Conservation (phyloP, 2,113 vertebrate genomes). For the Coturnix japonica region DNA sequence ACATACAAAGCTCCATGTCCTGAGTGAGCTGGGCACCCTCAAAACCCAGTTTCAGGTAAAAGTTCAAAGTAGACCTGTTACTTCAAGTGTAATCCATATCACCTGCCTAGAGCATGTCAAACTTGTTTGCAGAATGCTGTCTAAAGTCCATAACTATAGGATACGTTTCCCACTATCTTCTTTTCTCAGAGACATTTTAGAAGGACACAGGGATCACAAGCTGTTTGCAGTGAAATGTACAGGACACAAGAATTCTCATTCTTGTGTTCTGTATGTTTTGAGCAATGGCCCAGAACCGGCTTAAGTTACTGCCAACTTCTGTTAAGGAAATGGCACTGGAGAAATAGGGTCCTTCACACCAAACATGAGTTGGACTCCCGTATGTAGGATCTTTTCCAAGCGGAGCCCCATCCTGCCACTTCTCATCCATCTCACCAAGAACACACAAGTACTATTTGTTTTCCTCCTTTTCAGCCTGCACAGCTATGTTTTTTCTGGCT, state of each 20-base stretch:
- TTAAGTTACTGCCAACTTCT: not conserved
- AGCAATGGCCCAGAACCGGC: not conserved
- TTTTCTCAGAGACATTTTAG: not conserved
- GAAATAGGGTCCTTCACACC: not conserved
- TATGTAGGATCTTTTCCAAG: not conserved
- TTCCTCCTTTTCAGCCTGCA: conserved; percentile 45
- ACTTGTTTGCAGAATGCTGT: not conserved
- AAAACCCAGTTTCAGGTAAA: not conserved
- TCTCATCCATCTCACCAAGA: conserved; percentile 51
- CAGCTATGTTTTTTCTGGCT: conserved; percentile 77
- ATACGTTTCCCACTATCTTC: not conserved
- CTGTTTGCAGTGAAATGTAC: not conserved
- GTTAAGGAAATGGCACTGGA: not conserved
- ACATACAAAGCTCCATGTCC: not conserved
- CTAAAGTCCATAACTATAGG: not conserved
- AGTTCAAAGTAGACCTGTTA: not conserved
- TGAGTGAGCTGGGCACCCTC: not conserved
- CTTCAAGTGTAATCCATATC: not conserved
- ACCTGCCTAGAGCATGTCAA: not conserved
- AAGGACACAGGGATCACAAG: not conserved
- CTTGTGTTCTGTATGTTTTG: not conserved
- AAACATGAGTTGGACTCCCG: not conserved
- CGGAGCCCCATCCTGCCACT: conserved; percentile 12
- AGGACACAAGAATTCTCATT: not conserved
- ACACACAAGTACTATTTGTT: conserved; percentile 42